These are phyloP conservation scores for Doris montereyensis DNA, from an alignment of 2,888 invertebrate species.

Conservation along the genomic window DNA sequence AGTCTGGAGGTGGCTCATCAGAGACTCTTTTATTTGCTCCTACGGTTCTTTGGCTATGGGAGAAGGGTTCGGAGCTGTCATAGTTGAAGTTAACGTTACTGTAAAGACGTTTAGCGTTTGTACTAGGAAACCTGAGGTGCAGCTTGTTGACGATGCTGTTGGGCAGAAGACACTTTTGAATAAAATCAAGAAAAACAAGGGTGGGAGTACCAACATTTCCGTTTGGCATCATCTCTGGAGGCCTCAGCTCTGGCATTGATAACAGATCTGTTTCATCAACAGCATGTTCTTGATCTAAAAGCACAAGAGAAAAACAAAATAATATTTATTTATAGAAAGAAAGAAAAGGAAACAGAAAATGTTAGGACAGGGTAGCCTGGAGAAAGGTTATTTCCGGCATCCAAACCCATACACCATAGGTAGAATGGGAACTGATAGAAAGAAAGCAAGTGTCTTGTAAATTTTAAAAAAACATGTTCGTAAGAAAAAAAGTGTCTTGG, in stretches of 20 bases:
- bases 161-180: slow-evolving; percentile 74
- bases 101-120: slow-evolving; percentile 70
- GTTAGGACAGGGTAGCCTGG: too few relatives aligned
- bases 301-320: not conserved
- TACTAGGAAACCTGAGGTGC: slow-evolving; percentile 70
- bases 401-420: too few relatives aligned
- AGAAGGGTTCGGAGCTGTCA: slow-evolving; percentile 42
- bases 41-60: too few relatives aligned
- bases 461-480: too few relatives aligned
- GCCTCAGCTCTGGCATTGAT: slow-evolving; percentile 65
- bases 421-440: too few relatives aligned
- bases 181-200: slow-evolving; percentile 73
- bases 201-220: slow-evolving; percentile 78
- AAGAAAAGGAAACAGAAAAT: too few relatives aligned
- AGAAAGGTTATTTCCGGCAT: too few relatives aligned
- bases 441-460: too few relatives aligned
- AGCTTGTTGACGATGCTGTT: slow-evolving; percentile 74
- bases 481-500: too few relatives aligned
- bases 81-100: slow-evolving; percentile 74
- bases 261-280: slow-evolving; percentile 55
- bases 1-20: slow-evolving; percentile 20
- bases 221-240: slow-evolving; percentile 73
- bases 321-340: not conserved
- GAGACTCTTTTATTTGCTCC: slow-evolving; percentile 37
- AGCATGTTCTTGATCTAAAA: not conserved